Evolutionary conservation across 2,113 vertebrate genomes (phyloP).

Genomic region (Neolamprologus tretocephalus): DNA sequence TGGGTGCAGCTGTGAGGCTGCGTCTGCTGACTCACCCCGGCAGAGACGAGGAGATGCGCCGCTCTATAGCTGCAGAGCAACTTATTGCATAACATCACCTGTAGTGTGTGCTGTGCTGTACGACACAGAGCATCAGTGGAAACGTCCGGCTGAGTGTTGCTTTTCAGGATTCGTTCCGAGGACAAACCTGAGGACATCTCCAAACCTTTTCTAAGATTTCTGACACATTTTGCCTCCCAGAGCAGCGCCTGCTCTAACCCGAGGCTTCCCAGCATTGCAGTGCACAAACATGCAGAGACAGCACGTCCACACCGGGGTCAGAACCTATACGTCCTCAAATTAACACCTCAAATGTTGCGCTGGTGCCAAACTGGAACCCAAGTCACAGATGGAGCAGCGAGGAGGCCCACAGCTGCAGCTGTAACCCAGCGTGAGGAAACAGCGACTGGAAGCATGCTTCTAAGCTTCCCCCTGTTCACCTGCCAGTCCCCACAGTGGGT

Average conservation of each 20-base stretch:
- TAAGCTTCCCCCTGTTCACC: not conserved
- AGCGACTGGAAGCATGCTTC: not conserved
- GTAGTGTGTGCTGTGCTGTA: not conserved
- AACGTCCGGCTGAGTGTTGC: not conserved
- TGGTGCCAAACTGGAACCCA: not conserved
- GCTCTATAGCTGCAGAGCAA: not conserved
- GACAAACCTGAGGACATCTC: not conserved
- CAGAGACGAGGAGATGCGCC: not conserved
- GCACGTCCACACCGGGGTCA: not conserved
- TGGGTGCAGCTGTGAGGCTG: not conserved
- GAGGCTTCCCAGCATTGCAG: not conserved
- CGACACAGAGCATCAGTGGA: not conserved
- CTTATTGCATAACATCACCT: not conserved
- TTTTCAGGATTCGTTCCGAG: not conserved
- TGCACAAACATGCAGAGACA: not conserved
- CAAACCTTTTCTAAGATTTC: not conserved
- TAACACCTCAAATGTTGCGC: not conserved
- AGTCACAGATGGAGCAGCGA: not conserved
- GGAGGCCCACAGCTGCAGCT: not conserved
- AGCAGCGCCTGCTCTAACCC: not conserved
- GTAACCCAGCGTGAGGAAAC: not conserved
- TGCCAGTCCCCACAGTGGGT: not conserved
- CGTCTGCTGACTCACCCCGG: not conserved
- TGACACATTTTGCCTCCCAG: not conserved
- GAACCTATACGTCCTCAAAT: not conserved